phyloP scores from a whole-genome alignment of 2,888 invertebrate species.

The Timandra comae region DNA sequence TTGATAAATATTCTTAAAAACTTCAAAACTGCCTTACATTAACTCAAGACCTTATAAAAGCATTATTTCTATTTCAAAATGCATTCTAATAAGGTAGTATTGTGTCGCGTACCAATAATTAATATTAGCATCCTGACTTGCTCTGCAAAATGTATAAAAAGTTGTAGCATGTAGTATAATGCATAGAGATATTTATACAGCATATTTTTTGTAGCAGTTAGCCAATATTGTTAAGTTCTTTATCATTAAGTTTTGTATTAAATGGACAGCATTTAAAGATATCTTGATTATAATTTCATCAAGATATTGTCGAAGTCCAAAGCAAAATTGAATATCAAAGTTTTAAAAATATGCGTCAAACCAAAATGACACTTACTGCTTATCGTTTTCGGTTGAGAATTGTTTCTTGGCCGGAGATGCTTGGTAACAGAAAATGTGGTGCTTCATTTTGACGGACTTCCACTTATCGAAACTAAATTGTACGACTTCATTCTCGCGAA shows the following conservation, averaged over 20 bases:
- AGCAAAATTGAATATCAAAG: too few relatives aligned
- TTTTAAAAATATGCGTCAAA: too few relatives aligned
- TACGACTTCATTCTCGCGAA: constrained; percentile 88
- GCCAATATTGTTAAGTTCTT: too few relatives aligned
- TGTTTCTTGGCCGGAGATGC: constrained; percentile 89
- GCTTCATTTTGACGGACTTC: constrained; percentile 90
- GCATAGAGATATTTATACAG: constrained; percentile 11
- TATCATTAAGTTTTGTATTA: too few relatives aligned
- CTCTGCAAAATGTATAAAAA: constrained; percentile 58
- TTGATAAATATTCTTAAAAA: too few relatives aligned
- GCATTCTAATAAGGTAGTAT: constrained; percentile 17
- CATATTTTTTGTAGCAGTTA: too few relatives aligned
- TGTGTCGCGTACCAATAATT: constrained; percentile 54
- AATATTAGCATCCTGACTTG: constrained; percentile 71
- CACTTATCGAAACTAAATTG: constrained; percentile 90
- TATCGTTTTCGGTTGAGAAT: constrained; percentile 86
- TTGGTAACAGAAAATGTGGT: constrained; percentile 92
- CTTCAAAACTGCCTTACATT: too few relatives aligned
- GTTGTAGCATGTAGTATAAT: constrained; percentile 18
- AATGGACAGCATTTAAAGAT: too few relatives aligned
- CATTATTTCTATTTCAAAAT: too few relatives aligned
- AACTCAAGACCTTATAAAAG: too few relatives aligned
- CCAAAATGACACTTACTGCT: constrained; percentile 54
- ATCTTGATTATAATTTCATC: too few relatives aligned
- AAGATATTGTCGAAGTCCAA: too few relatives aligned